phyloP scores from a whole-genome alignment of 2,113 vertebrate species.

The Bubalus kerabau region DNA sequence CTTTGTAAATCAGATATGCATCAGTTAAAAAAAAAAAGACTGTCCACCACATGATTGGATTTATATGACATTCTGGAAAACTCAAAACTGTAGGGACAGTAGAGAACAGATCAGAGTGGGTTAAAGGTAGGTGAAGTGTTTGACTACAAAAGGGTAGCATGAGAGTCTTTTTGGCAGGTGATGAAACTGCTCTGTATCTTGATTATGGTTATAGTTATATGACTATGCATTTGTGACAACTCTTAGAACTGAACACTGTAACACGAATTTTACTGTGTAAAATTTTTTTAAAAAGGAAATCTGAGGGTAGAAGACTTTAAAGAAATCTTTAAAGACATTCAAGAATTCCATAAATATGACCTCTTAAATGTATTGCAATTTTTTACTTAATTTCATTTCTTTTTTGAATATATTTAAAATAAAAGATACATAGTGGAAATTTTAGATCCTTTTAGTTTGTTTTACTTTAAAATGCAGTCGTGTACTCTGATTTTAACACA shows the following conservation, averaged over 20 bases:
- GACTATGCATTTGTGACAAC: background rate
- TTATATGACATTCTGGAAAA: background rate
- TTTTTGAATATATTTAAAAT: background rate
- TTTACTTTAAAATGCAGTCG: conserved; percentile 10
- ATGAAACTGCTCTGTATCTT: background rate
- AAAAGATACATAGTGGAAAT: background rate
- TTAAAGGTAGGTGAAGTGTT: background rate
- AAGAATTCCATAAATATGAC: conserved; percentile 3
- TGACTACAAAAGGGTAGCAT: background rate
- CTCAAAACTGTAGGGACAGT: background rate
- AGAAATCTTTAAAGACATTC: background rate
- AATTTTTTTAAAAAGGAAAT: background rate
- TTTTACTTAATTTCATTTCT: background rate
- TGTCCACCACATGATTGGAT: background rate
- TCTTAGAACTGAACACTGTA: background rate
- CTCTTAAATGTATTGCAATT: background rate
- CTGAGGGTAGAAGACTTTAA: background rate
- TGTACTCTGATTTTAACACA: background rate
- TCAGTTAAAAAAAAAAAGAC: background rate
- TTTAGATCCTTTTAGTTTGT: background rate
- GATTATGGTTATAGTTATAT: background rate
- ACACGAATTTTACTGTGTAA: background rate
- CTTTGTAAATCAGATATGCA: background rate
- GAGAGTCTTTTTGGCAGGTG: background rate
- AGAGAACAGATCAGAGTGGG: background rate